Evolutionary conservation across 2,888 invertebrate species (phyloP).

Genomic region (Drosophila suboccidentalis): DNA sequence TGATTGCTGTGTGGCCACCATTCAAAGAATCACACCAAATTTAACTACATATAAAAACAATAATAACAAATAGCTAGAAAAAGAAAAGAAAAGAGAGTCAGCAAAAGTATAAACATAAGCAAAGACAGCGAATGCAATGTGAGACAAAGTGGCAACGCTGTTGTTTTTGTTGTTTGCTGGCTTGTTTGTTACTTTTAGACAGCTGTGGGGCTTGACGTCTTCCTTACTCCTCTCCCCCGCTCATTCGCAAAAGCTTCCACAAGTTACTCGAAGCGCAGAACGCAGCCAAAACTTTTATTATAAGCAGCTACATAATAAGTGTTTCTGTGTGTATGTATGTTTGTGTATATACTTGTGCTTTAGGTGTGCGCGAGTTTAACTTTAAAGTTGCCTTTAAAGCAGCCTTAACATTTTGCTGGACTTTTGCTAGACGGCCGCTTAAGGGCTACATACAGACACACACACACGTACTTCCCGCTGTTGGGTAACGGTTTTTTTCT

Average conservation of each 20-base stretch:
- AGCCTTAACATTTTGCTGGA: conserved; percentile 18
- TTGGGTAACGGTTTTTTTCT: conserved; percentile 40
- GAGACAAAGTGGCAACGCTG: conserved; percentile 41
- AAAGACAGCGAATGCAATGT: conserved; percentile 33
- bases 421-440: conserved; percentile 15
- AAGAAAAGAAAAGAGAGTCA: conserved; percentile 15
- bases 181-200: conserved; percentile 32
- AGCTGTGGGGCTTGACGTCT: conserved; percentile 24
- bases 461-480: conserved; percentile 11
- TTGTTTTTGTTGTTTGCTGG: conserved; percentile 5
- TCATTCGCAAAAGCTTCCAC: conserved; percentile 47
- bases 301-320: conserved; percentile 32
- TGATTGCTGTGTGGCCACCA: conserved; percentile 42
- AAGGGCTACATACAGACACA: conserved; percentile 8
- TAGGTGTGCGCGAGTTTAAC: conserved; percentile 28
- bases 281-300: conserved; percentile 52
- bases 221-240: background rate
- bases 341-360: conserved; percentile 13
- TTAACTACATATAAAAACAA: conserved; percentile 41
- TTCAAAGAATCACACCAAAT: conserved; percentile 53
- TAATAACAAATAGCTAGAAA: conserved; percentile 24
- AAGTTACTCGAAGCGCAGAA: conserved; percentile 49
- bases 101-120: conserved; percentile 34
- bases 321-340: conserved; percentile 2
- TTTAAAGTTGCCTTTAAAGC: conserved; percentile 66